Conservation (phyloP, 2,113 vertebrate genomes). For the Ivindomyrus marchei region DNA sequence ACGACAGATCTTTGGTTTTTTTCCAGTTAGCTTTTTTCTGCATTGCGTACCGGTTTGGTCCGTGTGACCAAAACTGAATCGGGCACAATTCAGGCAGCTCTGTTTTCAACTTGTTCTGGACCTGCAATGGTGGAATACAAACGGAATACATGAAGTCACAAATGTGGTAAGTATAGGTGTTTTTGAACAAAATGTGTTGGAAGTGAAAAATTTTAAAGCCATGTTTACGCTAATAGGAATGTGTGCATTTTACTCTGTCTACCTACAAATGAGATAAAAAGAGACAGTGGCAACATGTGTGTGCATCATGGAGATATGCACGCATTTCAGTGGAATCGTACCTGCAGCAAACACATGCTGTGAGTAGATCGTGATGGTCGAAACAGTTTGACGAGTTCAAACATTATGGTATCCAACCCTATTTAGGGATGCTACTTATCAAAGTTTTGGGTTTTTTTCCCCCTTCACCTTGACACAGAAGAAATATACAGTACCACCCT, state of each 20-base stretch:
- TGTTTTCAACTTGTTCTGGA: background rate
- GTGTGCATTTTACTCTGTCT: background rate
- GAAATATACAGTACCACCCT: background rate
- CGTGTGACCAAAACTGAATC: no score
- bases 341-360: background rate
- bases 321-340: background rate
- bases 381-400: background rate
- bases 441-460: background rate
- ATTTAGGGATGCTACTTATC: background rate
- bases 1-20: no score
- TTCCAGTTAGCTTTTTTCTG: background rate
- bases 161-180: no score
- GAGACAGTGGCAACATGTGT: background rate
- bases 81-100: background rate
- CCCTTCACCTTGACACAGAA: background rate
- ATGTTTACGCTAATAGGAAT: background rate
- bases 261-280: background rate
- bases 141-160: background rate
- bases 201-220: background rate
- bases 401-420: background rate
- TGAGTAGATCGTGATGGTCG: background rate
- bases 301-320: background rate
- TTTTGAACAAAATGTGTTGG: background rate
- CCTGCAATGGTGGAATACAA: background rate
- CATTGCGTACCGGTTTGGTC: background rate